Percentiles rank a stretch among this genome's conserved stretches.
Evolutionary conservation across 2,888 invertebrate genomes (phyloP).

Genomic region (Zootermopsis nevadensis): DNA sequence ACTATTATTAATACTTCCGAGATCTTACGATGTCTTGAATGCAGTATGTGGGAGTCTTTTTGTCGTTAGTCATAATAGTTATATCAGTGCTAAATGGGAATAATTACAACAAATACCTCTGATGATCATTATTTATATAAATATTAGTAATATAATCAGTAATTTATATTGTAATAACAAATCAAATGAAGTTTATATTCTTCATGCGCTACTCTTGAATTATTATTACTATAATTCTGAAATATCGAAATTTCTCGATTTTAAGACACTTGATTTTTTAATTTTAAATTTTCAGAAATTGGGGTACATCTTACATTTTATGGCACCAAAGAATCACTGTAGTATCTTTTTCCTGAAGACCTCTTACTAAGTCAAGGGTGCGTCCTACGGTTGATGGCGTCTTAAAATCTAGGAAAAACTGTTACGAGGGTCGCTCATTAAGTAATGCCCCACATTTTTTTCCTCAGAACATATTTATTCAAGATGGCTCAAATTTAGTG

Average conservation of each 20-base stretch:
- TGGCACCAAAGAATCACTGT: too few relatives aligned
- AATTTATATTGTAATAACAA: not conserved
- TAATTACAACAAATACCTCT: not conserved
- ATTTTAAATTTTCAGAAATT: too few relatives aligned
- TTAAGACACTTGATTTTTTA: too few relatives aligned
- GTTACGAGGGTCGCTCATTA: too few relatives aligned
- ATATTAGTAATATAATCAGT: not conserved
- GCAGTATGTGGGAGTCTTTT: conserved; percentile 3
- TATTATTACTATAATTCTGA: not conserved
- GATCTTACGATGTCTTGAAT: not conserved
- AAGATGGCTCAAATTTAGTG: too few relatives aligned
- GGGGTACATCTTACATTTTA: too few relatives aligned
- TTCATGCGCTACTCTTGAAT: not conserved
- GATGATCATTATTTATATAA: not conserved
- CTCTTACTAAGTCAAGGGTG: too few relatives aligned
- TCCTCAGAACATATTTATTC: too few relatives aligned
- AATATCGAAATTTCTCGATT: not conserved
- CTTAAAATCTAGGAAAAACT: too few relatives aligned
- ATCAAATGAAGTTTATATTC: not conserved
- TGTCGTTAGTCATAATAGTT: not conserved
- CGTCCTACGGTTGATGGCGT: too few relatives aligned
- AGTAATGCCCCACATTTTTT: too few relatives aligned
- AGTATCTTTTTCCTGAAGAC: too few relatives aligned
- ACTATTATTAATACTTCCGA: not conserved
- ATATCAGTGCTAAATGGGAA: not conserved